phyloP scores from a whole-genome alignment of 2,113 vertebrate species.

The Atractosteus spatula region DNA sequence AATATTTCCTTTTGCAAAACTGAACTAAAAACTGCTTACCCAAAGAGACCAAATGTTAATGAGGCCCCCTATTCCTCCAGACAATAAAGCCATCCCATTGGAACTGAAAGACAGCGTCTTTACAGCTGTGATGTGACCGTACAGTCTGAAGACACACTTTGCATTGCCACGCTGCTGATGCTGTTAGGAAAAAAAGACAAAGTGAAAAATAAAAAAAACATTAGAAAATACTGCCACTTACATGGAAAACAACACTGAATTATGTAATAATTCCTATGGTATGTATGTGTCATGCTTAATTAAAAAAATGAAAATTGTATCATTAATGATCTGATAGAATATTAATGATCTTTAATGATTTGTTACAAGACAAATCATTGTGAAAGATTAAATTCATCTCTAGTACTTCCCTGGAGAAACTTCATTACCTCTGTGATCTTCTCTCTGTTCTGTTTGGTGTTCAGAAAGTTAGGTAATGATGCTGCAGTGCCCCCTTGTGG shows the following conservation, averaged over 20 bases:
- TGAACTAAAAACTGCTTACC: constrained; percentile 38
- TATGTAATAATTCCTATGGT: no score
- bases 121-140: constrained; percentile 70
- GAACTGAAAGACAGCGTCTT: constrained; percentile 70
- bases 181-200: constrained; percentile 7
- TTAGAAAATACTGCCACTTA: neutral
- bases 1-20: no score
- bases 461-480: constrained; percentile 54
- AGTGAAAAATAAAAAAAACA: constrained; percentile 14
- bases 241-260: no score
- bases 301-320: no score
- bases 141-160: constrained; percentile 65
- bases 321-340: no score
- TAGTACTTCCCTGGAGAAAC: no score
- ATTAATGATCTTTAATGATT: no score
- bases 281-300: no score
- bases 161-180: constrained; percentile 46
- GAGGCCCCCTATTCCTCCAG: constrained; percentile 71
- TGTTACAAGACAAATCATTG: no score
- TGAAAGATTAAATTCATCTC: no score
- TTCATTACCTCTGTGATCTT: constrained; percentile 53
- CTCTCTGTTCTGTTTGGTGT: constrained; percentile 45
- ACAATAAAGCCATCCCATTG: constrained; percentile 63
- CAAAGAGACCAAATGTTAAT: constrained; percentile 77
- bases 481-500: constrained; percentile 64